Base-by-base conservation (phyloP, 92 coral and sea anemone genomes). In the Epizoanthus fatuus region DNA sequence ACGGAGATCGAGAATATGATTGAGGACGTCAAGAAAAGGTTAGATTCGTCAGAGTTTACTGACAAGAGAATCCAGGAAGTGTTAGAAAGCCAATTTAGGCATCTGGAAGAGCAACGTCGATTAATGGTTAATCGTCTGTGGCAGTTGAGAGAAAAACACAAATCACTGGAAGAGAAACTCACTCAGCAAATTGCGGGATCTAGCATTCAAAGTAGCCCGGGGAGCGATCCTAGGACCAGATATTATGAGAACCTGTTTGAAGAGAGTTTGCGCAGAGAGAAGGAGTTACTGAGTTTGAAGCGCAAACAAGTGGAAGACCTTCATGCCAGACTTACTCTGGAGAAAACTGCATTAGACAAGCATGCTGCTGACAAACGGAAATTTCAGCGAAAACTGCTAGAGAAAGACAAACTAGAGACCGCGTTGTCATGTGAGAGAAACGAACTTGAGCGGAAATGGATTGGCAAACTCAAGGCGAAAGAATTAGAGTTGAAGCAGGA, bases 101-200 rank as follows among this genome's bases (percentile, higher is more conserved):
- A 94, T 78, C 82, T 94, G 76, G 93, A 90, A 54, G 90, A 92
- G 66, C 93, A 94, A 82, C 90, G 98, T 4, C 81, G 86, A 17
- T 84, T 94, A 59, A 68, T 94, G 72, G 94, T 90, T n/a, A 81
- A 87, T 67, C 87, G 95, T 17, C 91, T 94, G 10, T 85, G 94
- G 92, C 93, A 94, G 79, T 94, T 94, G 12, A 87, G 91, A 52
- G 98, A 94, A 65, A 92, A 94, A 54, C 98, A 94, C 44, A 89
- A 57, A 65, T 81, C 74, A 39, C 76, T 92, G 12, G 95, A 94
- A 64, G 91, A 94, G 75, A 94, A 90, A 75, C 81, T 92, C 17
- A 74, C 91, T 49, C 74, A 70, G 25, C 98, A 94, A 73, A 90
- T 92, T 8, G 89, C 93, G 67, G 90, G 81, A 20, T 63, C 68